These are phyloP conservation scores for Terebella lapidaria DNA, from an alignment of 2,888 invertebrate species.

Conservation along the genomic window DNA sequence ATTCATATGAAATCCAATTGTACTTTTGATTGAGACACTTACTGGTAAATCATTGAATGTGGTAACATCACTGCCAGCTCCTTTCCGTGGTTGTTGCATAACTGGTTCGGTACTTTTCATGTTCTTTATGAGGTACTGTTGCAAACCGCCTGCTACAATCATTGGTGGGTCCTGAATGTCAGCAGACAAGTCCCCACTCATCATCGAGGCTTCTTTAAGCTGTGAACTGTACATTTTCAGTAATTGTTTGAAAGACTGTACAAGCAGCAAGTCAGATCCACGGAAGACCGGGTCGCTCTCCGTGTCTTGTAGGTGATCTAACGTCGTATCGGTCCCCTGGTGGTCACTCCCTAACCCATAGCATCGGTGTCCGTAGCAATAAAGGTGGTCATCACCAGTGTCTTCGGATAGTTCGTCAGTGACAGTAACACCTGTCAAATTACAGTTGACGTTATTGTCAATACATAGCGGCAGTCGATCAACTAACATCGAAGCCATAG, in stretches of 20 bases:
- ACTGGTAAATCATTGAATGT: slow-evolving; percentile 16
- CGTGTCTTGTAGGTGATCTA: too few species aligned
- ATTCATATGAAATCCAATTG: background rate
- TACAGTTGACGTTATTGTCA: too few species aligned
- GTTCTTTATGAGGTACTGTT: slow-evolving; percentile 14
- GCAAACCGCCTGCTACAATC: slow-evolving; percentile 13
- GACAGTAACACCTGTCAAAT: too few species aligned
- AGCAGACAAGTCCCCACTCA: background rate
- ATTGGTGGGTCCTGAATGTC: background rate
- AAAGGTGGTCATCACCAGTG: too few species aligned
- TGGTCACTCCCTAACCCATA: too few species aligned
- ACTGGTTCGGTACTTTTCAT: background rate
- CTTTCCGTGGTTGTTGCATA: slow-evolving; percentile 7
- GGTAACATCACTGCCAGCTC: slow-evolving; percentile 7
- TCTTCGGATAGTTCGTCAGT: too few species aligned
- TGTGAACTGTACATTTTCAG: slow-evolving; percentile 4
- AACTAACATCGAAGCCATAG: too few species aligned
- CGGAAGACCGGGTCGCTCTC: background rate
- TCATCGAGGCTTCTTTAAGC: background rate
- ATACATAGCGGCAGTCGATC: too few species aligned
- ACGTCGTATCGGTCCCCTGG: too few species aligned
- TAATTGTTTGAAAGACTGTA: background rate
- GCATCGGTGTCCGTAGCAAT: too few species aligned
- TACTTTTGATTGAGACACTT: slow-evolving; percentile 9
- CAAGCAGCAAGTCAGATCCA: background rate